Percentiles rank a stretch among this genome's conserved stretches.
These are phyloP conservation scores for Ceryle rudis DNA, from an alignment of 2,797 vertebrate species.

Conservation along the genomic window DNA sequence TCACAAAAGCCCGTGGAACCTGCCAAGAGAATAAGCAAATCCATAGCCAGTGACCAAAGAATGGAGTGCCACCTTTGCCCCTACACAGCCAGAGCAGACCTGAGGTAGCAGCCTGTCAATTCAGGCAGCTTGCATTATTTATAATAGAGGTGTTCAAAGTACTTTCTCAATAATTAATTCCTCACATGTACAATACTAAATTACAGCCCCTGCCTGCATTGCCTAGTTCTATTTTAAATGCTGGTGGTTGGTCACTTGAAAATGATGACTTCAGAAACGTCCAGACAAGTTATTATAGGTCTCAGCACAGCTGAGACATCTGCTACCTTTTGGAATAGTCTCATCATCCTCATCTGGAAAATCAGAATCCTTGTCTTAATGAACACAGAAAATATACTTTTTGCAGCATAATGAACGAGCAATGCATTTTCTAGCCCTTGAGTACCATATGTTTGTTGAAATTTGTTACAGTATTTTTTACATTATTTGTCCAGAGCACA, in stretches of 20 bases:
- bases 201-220: neutral
- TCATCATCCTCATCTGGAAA: neutral
- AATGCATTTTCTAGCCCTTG: neutral
- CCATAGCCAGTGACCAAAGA: neutral
- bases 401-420: neutral
- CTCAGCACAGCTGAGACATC: neutral
- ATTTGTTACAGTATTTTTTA: neutral
- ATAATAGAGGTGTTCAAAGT: neutral
- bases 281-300: neutral
- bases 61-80: neutral
- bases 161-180: slow-evolving; percentile 2
- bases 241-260: neutral
- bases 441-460: neutral
- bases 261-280: neutral
- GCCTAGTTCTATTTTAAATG: neutral
- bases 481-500: neutral
- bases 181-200: neutral
- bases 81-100: neutral
- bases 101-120: neutral
- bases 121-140: neutral
- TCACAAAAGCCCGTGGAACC: slow-evolving; percentile 81
- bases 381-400: neutral
- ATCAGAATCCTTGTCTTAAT: neutral
- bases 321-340: neutral
- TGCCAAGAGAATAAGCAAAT: slow-evolving; percentile 42